phyloP scores from a whole-genome alignment of 2,113 vertebrate species.

The Tricholaema leucomelas region DNA sequence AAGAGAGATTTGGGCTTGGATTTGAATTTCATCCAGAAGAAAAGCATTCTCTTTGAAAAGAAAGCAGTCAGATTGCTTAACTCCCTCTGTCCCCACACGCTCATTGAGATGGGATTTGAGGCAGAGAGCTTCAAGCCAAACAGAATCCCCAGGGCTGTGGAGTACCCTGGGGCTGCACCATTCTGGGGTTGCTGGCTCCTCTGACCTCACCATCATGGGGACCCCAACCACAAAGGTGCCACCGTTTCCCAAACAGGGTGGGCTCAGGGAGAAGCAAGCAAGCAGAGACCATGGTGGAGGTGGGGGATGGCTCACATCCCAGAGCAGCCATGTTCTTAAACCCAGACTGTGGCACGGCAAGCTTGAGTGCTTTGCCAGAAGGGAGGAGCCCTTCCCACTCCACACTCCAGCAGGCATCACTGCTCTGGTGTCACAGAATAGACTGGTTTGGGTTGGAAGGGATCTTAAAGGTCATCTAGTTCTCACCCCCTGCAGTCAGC shows the following conservation, averaged over 20 bases:
- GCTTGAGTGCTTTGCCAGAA: not conserved
- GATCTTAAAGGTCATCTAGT: not conserved
- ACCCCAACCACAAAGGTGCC: too few relatives aligned
- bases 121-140: not conserved
- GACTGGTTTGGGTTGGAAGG: too few relatives aligned
- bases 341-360: not conserved
- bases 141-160: fast-evolving
- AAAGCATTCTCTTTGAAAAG: not conserved
- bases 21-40: constrained; percentile 43
- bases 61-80: not conserved
- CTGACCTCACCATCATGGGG: too few relatives aligned
- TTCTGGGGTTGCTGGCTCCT: not conserved
- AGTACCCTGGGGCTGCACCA: not conserved
- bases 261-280: too few relatives aligned
- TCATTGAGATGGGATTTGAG: not conserved
- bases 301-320: too few relatives aligned
- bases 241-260: too few relatives aligned
- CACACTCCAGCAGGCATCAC: not conserved
- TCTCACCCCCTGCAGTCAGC: too few relatives aligned
- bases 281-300: too few relatives aligned
- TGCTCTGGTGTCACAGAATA: not conserved
- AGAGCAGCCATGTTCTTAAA: too few relatives aligned
- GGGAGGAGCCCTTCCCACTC: not conserved
- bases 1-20: constrained; percentile 9
- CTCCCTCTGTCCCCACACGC: not conserved